phyloP scores from a whole-genome alignment of 2,797 vertebrate species.

The Lutjanus campechanus region DNA sequence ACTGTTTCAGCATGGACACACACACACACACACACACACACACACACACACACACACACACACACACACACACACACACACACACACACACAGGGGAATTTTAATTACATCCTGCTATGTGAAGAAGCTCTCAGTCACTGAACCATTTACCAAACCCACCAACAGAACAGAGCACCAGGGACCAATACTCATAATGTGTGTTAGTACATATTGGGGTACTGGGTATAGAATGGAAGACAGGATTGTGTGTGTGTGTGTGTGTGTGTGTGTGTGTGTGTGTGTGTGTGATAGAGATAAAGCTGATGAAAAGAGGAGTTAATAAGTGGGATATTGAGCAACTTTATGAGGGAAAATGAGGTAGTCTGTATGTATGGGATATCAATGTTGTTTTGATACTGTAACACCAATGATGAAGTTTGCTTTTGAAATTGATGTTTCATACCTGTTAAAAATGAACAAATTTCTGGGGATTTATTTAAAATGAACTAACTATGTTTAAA shows the following conservation, averaged over 20 bases:
- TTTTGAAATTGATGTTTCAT: background rate
- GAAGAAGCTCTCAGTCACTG: slow-evolving; percentile 44
- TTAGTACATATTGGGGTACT: background rate
- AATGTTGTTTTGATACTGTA: background rate
- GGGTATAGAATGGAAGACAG: background rate
- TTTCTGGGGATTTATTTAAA: background rate
- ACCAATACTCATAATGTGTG: slow-evolving; percentile 17
- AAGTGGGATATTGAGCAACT: too few relatives aligned
- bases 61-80: slow-evolving; percentile 19
- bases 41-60: slow-evolving; percentile 9
- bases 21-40: background rate
- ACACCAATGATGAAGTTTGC: background rate
- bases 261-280: slow-evolving; percentile 1
- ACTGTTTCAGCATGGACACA: slow-evolving; percentile 30
- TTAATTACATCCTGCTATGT: slow-evolving; percentile 58
- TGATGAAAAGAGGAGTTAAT: background rate
- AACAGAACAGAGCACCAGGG: slow-evolving; percentile 40
- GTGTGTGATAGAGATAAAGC: too few relatives aligned
- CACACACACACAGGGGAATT: slow-evolving; percentile 50
- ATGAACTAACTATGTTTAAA: background rate
- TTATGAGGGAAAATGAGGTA: background rate
- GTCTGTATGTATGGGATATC: background rate
- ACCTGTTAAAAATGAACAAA: background rate
- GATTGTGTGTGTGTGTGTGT: slow-evolving; percentile 3
- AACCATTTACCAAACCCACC: slow-evolving; percentile 51